phyloP scores from a whole-genome alignment of 2,888 invertebrate species.

The Autographa pulchrina region DNA sequence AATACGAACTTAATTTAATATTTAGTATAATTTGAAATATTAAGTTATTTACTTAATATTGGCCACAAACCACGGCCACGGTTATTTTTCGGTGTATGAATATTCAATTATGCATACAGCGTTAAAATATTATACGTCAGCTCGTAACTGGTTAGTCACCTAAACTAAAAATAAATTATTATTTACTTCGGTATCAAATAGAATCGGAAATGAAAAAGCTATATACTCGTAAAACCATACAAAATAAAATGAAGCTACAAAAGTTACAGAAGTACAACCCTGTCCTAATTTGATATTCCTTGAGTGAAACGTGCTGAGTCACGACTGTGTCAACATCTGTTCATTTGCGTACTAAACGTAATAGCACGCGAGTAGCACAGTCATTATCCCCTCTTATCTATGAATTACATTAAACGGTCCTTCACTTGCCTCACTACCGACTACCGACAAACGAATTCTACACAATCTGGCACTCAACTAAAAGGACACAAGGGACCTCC shows the following conservation, averaged over 20 bases:
- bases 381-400: slow-evolving; percentile 46
- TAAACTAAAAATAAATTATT: too few relatives aligned
- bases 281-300: slow-evolving; percentile 15
- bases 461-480: slow-evolving; percentile 23
- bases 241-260: neutral
- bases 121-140: too few relatives aligned
- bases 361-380: slow-evolving; percentile 40
- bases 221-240: too few relatives aligned
- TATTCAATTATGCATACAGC: too few relatives aligned
- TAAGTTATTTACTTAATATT: neutral
- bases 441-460: slow-evolving; percentile 29
- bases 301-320: slow-evolving; percentile 28
- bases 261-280: neutral
- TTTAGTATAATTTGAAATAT: too few relatives aligned
- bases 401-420: slow-evolving; percentile 30
- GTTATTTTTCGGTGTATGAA: too few relatives aligned
- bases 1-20: too few relatives aligned
- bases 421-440: slow-evolving; percentile 19
- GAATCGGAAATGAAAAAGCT: too few relatives aligned
- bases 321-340: slow-evolving; percentile 25
- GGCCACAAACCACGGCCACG: too few relatives aligned
- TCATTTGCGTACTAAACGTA: slow-evolving; percentile 36
- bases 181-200: too few relatives aligned
- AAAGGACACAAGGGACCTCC: slow-evolving; percentile 6
- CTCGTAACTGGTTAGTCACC: too few relatives aligned